Evolutionary conservation across 2,888 invertebrate species (phyloP).

Genomic region (Heliconius cydno): DNA sequence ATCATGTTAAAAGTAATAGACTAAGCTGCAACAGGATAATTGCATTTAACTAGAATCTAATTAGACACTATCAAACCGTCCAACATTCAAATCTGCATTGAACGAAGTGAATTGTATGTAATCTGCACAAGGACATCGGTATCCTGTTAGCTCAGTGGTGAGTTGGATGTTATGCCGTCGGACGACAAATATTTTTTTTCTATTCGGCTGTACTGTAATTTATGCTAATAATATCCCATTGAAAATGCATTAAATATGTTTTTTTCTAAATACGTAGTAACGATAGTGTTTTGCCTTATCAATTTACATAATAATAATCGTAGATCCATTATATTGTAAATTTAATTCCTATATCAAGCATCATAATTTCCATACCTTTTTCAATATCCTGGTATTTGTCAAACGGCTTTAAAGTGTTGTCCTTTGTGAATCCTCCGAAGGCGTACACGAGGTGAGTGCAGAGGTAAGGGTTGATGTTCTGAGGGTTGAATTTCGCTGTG

Average conservation of each 20-base stretch:
- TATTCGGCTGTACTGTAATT: no score
- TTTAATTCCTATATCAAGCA: no score
- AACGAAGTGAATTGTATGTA: constrained; percentile 16
- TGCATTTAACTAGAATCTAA: no score
- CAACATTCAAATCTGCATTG: constrained; percentile 6
- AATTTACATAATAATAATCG: no score
- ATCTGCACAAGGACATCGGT: constrained; percentile 19
- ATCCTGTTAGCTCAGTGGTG: no score
- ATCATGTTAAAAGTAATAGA: no score
- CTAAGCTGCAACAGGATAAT: no score
- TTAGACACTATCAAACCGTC: neutral
- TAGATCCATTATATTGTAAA: no score
- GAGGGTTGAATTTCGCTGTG: constrained; percentile 94
- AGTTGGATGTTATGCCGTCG: neutral
- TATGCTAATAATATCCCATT: no score
- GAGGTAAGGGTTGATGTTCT: constrained; percentile 96
- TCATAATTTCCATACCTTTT: constrained; percentile 87
- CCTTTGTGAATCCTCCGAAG: constrained; percentile 95
- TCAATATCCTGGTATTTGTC: constrained; percentile 98
- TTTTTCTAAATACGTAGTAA: neutral
- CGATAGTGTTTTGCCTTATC: no score
- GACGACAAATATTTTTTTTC: neutral
- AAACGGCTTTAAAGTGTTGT: constrained; percentile 94
- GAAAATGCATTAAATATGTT: neutral
- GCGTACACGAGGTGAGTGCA: constrained; percentile 97